Evolutionary conservation across 30 jellyfish, hydroid and myxozoan genomes (phyloP).

Genomic region (Hydractinia symbiolongicarpus): DNA sequence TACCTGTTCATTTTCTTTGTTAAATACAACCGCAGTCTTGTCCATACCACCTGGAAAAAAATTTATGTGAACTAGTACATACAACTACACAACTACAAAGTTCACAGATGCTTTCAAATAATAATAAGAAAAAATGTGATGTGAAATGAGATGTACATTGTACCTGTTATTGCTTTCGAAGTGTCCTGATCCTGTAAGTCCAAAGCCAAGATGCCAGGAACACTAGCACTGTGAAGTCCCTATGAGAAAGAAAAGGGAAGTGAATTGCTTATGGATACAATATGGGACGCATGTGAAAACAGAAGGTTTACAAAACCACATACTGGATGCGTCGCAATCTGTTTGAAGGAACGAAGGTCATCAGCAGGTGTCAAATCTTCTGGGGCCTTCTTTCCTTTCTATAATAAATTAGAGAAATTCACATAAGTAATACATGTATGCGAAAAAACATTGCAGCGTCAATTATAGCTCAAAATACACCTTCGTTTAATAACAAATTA

Average conservation of each 20-base stretch:
- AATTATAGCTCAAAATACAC: too few relatives aligned
- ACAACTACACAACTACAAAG: too few relatives aligned
- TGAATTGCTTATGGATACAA: background rate
- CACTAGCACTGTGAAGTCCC: conserved; percentile 99
- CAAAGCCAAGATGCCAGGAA: conserved; percentile 90
- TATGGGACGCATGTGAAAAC: background rate
- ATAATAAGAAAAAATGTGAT: too few relatives aligned
- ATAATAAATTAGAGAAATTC: conserved; percentile 5
- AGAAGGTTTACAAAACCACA: conserved; percentile 3
- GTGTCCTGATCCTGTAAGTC: conserved; percentile 93
- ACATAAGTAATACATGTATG: too few relatives aligned
- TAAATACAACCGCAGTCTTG: conserved; percentile 91
- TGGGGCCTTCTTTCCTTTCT: conserved; percentile 98
- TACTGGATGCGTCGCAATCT: conserved; percentile 93
- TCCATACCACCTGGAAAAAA: conserved; percentile 87
- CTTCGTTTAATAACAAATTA: too few relatives aligned
- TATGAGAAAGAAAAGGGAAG: background rate
- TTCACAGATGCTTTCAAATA: too few relatives aligned
- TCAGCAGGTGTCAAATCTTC: conserved; percentile 91
- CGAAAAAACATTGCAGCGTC: background rate
- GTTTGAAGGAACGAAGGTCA: conserved; percentile 78
- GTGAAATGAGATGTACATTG: background rate
- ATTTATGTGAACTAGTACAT: background rate
- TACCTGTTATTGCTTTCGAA: conserved; percentile 90
- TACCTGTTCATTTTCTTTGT: conserved; percentile 96